Percentiles rank a stretch among this genome's conserved stretches.
Evolutionary conservation across 2,888 invertebrate genomes (phyloP).

Genomic region (Lycocerus yunnanus): DNA sequence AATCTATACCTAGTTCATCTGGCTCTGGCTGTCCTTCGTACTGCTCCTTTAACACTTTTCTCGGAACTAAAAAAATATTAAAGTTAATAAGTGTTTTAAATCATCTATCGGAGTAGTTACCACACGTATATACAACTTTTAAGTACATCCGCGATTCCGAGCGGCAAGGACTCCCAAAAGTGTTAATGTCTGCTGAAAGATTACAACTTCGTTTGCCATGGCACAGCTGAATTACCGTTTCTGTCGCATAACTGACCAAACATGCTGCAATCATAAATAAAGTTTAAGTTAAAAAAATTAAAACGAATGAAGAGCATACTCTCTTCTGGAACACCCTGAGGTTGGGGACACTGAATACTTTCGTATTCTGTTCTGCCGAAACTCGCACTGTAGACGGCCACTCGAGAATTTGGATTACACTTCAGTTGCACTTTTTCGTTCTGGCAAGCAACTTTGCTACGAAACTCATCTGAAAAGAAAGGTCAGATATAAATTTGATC

Average conservation of each 20-base stretch:
- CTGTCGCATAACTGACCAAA: conserved; percentile 86
- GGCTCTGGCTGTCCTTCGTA: conserved; percentile 79
- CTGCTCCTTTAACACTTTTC: conserved; percentile 80
- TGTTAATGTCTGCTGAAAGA: conserved; percentile 77
- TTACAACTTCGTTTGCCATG: conserved; percentile 83
- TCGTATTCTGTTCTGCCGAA: conserved; percentile 89
- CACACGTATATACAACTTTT: conserved; percentile 86
- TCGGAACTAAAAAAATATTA: conserved; percentile 66
- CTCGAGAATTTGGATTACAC: conserved; percentile 84
- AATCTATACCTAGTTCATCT: conserved; percentile 66
- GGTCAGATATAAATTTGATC: background rate
- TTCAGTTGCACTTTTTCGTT: conserved; percentile 85
- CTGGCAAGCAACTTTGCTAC: conserved; percentile 92
- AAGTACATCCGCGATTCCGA: conserved; percentile 80
- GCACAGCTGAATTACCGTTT: conserved; percentile 85
- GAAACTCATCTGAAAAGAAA: conserved; percentile 78
- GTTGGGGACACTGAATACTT: conserved; percentile 84
- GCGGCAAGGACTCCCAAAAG: conserved; percentile 82
- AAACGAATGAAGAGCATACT: conserved; percentile 66
- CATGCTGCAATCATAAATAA: conserved; percentile 68
- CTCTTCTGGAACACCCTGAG: conserved; percentile 84
- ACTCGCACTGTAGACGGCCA: conserved; percentile 91
- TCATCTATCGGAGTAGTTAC: conserved; percentile 58
- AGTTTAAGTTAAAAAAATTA: background rate
- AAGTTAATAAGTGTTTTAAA: background rate